phyloP scores from a whole-genome alignment of 2,113 vertebrate genomes.

The Ailurus styani region DNA sequence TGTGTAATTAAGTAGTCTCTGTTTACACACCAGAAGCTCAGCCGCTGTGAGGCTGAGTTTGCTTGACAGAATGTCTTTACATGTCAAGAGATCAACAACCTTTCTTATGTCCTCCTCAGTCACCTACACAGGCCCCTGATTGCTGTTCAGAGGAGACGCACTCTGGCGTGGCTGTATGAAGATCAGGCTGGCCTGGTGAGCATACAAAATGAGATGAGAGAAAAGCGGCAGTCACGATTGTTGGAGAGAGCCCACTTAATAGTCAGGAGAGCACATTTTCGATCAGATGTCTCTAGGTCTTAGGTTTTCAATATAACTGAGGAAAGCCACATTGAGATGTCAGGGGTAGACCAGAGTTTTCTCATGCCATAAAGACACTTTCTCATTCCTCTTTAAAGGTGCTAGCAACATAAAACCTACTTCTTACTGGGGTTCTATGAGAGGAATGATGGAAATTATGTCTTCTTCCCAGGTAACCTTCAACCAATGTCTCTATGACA shows the following conservation, averaged over 20 bases:
- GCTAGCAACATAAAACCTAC: not conserved
- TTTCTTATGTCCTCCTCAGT: slow-evolving; percentile 81
- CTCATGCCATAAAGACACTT: not conserved
- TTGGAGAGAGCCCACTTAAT: slow-evolving; percentile 30
- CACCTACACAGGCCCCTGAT: slow-evolving; percentile 79
- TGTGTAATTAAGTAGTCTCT: slow-evolving; percentile 88
- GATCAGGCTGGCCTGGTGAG: slow-evolving; percentile 63
- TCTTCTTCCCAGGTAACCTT: not conserved
- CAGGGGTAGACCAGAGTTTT: not conserved
- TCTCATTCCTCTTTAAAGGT: not conserved
- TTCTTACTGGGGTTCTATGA: not conserved
- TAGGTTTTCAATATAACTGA: not conserved
- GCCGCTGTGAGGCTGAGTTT: slow-evolving; percentile 79
- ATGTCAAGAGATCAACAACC: slow-evolving; percentile 86
- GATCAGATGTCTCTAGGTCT: not conserved
- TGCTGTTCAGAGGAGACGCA: slow-evolving; percentile 75
- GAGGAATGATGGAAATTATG: not conserved
- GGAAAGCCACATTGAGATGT: not conserved
- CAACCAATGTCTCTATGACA: not conserved
- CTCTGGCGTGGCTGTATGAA: slow-evolving; percentile 76
- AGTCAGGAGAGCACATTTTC: slow-evolving; percentile 22
- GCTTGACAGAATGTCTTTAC: slow-evolving; percentile 87
- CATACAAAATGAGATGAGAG: slow-evolving; percentile 58
- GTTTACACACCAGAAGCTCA: slow-evolving; percentile 84
- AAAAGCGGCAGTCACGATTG: slow-evolving; percentile 31